Evolutionary conservation across 1,140 invertebrate genomes (phyloP).

Genomic region (Eufriesea mexicana): DNA sequence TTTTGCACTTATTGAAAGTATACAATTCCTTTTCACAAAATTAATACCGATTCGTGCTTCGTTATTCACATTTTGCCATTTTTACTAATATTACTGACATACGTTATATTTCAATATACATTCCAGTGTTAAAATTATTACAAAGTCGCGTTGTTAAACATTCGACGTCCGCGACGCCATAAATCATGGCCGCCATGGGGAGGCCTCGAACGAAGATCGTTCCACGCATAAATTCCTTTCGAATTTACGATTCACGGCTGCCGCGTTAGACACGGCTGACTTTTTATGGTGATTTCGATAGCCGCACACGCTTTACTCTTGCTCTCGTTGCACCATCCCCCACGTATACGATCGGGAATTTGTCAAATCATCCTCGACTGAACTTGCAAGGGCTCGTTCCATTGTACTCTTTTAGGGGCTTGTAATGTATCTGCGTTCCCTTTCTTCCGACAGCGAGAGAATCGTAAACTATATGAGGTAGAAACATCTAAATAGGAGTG

Average conservation of each 20-base stretch:
- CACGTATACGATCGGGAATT: slow-evolving; percentile 70
- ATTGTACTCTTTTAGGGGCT: slow-evolving; percentile 73
- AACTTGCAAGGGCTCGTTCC: slow-evolving; percentile 62
- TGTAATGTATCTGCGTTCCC: slow-evolving; percentile 69
- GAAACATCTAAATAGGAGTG: slow-evolving; percentile 74
- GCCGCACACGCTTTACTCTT: slow-evolving; percentile 57
- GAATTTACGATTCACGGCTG: slow-evolving; percentile 47
- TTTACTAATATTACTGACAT: no score
- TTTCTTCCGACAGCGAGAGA: slow-evolving; percentile 68
- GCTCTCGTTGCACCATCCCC: slow-evolving; percentile 50
- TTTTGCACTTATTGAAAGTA: no score
- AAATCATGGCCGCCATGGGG: background rate
- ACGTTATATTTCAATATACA: no score
- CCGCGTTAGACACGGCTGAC: slow-evolving; percentile 53
- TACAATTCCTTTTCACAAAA: no score
- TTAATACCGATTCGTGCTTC: no score
- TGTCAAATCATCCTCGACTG: slow-evolving; percentile 76
- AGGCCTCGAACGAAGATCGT: slow-evolving; percentile 7
- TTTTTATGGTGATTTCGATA: slow-evolving; percentile 78
- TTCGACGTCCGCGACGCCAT: background rate
- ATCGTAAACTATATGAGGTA: slow-evolving; percentile 78
- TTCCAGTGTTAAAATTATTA: no score
- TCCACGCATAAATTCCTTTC: slow-evolving; percentile 55
- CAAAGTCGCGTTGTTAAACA: background rate
- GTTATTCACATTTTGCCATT: no score